Evolutionary conservation across 2,113 vertebrate genomes (phyloP), one percentile per base, ranked within the genome.

Genomic region (Triplophysa dalaica): DNA sequence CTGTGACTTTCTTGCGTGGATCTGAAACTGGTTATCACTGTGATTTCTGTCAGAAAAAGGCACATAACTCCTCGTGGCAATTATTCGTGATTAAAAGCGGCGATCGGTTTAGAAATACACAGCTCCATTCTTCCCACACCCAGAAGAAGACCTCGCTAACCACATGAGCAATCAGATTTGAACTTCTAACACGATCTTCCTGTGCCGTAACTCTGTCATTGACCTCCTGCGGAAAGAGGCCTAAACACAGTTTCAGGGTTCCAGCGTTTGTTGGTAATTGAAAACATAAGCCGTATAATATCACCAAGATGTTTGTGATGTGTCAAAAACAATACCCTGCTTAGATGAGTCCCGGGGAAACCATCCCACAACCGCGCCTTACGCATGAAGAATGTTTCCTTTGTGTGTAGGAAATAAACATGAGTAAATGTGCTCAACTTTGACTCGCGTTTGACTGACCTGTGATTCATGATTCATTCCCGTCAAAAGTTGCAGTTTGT

Each of bases 261-360:
- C 16, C 69, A 19, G 33, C 50, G 50, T 26, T 43, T 79, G 60
- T 60, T 48, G 78, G 26, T 85, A 85, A 89, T 86, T 74, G 79
- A 22, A 87, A 85, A 78, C 88, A 87, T 43, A 83, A 80, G 85
- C 65, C 48, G 70, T 75, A 83, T 87, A 86, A 90, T 87, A 85
- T 89, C 87, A 81, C 87, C 85, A 86, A 87, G 85, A 88, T 86
- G 87, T 70, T 43, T 69, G 77, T 14, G 29, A 67, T 58, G 65
- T 82, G 77, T 70, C 14, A 76, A 78, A 70, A 74, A 84, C 78
- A 84, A 84, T 78, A 41, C 52, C 6, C 24, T 1, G 56, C 67
- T 79, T 60, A 65, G 16, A 48, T 58, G 48, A n/a, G 24, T 0
- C 66, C 54, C 48, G 68, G 4, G 16, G 69, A 78, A 45, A 70